A percentile compares a stretch with the other conserved stretches of the same genome.
Evolutionary conservation across 1,140 invertebrate genomes (phyloP).

Genomic region (Neodiprion virginianus): DNA sequence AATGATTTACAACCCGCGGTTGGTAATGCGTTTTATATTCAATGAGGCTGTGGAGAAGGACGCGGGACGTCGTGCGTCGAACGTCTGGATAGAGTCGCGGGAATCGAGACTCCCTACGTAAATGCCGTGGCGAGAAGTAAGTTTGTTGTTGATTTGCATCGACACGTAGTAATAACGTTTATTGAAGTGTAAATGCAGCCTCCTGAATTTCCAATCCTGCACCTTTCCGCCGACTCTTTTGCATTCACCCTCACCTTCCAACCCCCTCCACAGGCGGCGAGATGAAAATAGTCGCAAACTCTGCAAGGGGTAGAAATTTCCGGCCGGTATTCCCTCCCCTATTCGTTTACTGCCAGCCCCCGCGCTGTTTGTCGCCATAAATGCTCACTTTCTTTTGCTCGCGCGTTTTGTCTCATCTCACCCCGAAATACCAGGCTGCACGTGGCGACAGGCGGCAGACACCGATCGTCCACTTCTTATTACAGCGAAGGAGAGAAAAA

Average conservation of each 20-base stretch:
- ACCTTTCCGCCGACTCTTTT: slow-evolving; percentile 12
- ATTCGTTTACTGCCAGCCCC: too few species aligned
- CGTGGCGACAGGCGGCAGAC: neutral
- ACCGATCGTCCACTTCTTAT: neutral
- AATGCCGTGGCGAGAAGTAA: neutral
- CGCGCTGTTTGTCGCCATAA: neutral
- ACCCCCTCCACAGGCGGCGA: neutral
- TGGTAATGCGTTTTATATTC: slow-evolving; percentile 19
- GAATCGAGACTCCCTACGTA: neutral
- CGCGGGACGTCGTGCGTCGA: neutral
- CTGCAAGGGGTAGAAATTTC: neutral
- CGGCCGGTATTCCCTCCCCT: too few species aligned
- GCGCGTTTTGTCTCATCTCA: slow-evolving; percentile 1
- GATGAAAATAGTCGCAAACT: neutral
- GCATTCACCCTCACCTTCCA: neutral
- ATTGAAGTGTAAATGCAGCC: slow-evolving; percentile 50
- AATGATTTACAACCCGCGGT: slow-evolving; percentile 1
- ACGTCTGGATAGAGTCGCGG: neutral
- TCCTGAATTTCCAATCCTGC: slow-evolving; percentile 40
- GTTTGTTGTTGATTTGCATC: slow-evolving; percentile 29
- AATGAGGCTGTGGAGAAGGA: slow-evolving; percentile 12
- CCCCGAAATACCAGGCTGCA: neutral
- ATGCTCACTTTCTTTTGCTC: neutral
- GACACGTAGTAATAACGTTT: slow-evolving; percentile 50
- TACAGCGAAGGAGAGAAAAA: neutral